phyloP scores from a whole-genome alignment of 1,140 invertebrate species.

The Mizuhopecten yessoensis region DNA sequence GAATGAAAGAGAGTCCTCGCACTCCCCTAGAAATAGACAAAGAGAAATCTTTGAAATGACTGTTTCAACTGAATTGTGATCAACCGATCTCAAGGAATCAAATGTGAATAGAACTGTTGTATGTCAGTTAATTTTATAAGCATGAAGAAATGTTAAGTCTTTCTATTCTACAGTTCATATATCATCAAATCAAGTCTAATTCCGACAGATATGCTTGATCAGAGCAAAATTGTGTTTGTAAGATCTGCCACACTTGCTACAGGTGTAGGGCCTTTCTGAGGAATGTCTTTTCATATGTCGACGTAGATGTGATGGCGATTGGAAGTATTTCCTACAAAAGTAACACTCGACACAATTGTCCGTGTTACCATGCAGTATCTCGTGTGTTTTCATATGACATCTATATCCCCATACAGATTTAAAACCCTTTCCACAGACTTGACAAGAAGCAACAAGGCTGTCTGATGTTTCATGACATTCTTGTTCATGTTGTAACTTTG shows the following conservation, averaged over 20 bases:
- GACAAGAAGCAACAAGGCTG: not conserved
- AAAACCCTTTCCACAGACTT: constrained; percentile 13
- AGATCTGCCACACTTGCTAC: constrained; percentile 21
- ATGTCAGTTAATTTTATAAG: not conserved
- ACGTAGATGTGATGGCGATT: not conserved
- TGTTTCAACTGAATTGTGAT: not conserved
- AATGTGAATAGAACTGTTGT: not conserved
- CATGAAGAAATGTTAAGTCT: not conserved
- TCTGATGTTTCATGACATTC: not conserved
- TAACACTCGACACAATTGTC: constrained; percentile 30
- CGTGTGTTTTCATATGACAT: constrained; percentile 2
- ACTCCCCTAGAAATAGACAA: constrained; percentile 10
- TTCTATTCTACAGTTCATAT: not conserved
- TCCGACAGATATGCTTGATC: not conserved
- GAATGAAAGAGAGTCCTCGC: not conserved
- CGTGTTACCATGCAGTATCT: constrained; percentile 14
- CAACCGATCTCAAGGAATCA: not conserved
- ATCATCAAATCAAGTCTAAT: not conserved
- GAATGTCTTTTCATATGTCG: constrained; percentile 5
- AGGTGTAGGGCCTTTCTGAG: constrained; percentile 11
- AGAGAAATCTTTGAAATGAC: not conserved
- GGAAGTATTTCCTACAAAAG: constrained; percentile 12
- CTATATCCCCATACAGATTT: constrained; percentile 7
- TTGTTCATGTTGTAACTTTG: constrained; percentile 29
- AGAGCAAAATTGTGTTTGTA: constrained; percentile 24